A percentile compares a stretch with the other conserved stretches of the same genome.
Evolutionary conservation across 2,113 vertebrate species (phyloP).

Genomic region (Eurystomus gularis): DNA sequence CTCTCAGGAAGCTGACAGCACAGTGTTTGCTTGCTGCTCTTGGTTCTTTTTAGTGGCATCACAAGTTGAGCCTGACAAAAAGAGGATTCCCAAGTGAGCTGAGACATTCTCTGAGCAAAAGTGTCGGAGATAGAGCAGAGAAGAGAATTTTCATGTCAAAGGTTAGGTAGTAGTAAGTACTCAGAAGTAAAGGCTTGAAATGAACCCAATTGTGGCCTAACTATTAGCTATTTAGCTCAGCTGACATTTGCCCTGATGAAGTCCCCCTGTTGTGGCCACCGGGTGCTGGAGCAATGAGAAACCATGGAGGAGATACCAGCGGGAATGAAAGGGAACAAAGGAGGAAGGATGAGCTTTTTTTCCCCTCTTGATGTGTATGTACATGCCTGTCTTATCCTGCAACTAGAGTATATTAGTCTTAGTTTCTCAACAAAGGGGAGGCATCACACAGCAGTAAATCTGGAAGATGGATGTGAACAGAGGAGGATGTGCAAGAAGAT

Average conservation of each 20-base stretch:
- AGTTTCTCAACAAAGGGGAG: not conserved
- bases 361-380: not conserved
- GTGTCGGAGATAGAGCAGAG: not conserved
- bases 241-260: not conserved
- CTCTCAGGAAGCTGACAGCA: not conserved
- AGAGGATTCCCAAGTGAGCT: not conserved
- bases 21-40: fast-evolving
- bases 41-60: not conserved
- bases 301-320: not conserved
- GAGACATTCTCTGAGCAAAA: not conserved
- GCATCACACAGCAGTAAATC: not conserved
- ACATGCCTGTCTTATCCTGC: not conserved
- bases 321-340: not conserved
- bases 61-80: not conserved
- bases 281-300: not conserved
- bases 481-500: not conserved
- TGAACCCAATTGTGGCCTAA: not conserved
- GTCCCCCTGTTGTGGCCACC: fast-evolving
- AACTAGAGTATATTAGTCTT: not conserved
- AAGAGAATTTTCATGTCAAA: not conserved
- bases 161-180: not conserved
- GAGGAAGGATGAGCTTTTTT: not conserved
- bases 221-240: not conserved
- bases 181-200: not conserved
- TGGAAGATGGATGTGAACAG: not conserved